These are phyloP conservation scores for Neoitamus cyanurus DNA, from an alignment of 2,888 invertebrate genomes.

Conservation along the genomic window DNA sequence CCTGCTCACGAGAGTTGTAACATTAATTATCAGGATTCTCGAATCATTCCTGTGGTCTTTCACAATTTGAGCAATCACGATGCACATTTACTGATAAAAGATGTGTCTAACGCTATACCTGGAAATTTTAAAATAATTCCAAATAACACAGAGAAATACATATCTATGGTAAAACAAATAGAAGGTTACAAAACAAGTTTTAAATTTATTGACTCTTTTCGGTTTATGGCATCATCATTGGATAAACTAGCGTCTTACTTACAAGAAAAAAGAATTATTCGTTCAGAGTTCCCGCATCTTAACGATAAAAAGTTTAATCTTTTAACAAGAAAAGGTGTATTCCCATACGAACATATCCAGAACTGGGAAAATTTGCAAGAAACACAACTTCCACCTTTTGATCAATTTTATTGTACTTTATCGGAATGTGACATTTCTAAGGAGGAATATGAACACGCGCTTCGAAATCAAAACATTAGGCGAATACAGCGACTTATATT, in stretches of 20 bases:
- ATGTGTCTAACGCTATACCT: not conserved
- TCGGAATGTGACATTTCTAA: not conserved
- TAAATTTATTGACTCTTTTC: conserved; percentile 25
- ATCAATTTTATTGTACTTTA: not conserved
- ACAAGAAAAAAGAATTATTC: not conserved
- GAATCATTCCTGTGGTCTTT: not conserved
- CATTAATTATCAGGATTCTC: conserved; percentile 8
- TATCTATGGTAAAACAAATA: conserved; percentile 5
- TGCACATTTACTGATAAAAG: conserved; percentile 20
- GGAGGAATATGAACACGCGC: conserved; percentile 10
- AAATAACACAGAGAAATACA: conserved; percentile 13
- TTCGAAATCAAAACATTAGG: conserved; percentile 2
- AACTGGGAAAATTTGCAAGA: not conserved
- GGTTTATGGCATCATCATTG: conserved; percentile 3
- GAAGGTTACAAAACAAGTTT: not conserved
- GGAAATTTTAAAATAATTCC: conserved; percentile 22
- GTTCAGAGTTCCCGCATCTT: not conserved
- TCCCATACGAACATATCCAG: not conserved
- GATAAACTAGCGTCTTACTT: conserved; percentile 20
- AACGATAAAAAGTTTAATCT: not conserved
- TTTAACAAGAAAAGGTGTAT: not conserved
- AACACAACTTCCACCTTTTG: not conserved
- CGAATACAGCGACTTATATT: not conserved
- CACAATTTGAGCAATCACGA: conserved; percentile 27
- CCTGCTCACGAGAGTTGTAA: conserved; percentile 20